A percentile compares a stretch with the other conserved stretches of the same genome.
phyloP scores from a whole-genome alignment of 2,797 vertebrate genomes.

The Crossoptilon crossoptilon region DNA sequence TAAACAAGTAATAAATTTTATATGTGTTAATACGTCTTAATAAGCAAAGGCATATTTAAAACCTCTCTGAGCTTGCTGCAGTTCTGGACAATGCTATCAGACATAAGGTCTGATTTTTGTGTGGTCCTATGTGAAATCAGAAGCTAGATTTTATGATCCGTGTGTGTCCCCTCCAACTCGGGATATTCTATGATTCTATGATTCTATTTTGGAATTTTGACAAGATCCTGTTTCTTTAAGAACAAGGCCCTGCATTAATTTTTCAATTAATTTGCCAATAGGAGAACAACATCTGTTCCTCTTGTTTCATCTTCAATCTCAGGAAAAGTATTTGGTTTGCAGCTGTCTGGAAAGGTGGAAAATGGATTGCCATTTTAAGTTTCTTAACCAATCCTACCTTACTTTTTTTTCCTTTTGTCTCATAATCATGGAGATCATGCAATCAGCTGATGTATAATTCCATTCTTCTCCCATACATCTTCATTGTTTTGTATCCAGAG shows the following conservation, averaged over 20 bases:
- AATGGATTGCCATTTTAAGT: background rate
- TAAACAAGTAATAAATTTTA: background rate
- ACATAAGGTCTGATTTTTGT: too few species aligned
- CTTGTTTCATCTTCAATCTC: background rate
- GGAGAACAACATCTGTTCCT: background rate
- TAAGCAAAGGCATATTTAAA: background rate
- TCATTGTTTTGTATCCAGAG: conserved; percentile 14
- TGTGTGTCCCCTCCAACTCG: too few species aligned
- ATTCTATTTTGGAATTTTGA: background rate
- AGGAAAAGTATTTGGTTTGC: background rate
- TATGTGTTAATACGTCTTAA: background rate
- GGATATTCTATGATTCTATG: too few species aligned
- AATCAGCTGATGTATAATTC: background rate
- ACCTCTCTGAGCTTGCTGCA: background rate
- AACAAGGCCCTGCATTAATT: background rate
- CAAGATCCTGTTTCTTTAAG: background rate
- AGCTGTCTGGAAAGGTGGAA: background rate
- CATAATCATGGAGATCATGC: accelerated
- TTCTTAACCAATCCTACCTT: background rate
- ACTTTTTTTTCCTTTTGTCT: background rate
- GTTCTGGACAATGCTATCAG: too few species aligned
- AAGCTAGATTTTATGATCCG: too few species aligned
- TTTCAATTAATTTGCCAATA: background rate
- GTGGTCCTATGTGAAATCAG: too few species aligned
- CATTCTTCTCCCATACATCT: background rate